Evolutionary conservation across 1,140 invertebrate species (phyloP), one percentile per base, ranked within the genome.

Genomic region (Arctopsyche grandis): DNA sequence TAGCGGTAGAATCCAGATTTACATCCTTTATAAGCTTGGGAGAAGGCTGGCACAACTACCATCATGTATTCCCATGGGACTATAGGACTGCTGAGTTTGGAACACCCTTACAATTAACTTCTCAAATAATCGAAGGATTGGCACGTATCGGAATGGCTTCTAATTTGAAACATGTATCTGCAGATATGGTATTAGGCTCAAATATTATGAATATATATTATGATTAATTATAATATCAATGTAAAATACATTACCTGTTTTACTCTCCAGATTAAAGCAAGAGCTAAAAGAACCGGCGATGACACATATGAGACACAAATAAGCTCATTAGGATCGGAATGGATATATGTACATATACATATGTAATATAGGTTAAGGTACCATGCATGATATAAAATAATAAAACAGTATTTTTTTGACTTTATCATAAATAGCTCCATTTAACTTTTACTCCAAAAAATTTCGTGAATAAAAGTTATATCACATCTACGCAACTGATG

Each of bases 21-120:
- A 90, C 92, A 0, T 87, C 90, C 0, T 84, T 90, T 1, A 81
- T 91, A 46, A 86, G 86, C 0, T 77, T 86, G 3, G 92, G 92
- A 1, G 92, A 92, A 87, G 93, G 93, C 1, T 94, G 93, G 90
- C 93, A 95, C 85, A 95, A 95, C 85, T 96, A 94, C 85, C 94
- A 96, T 83, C 94, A 95, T 83, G 90, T 91, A 0, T 94, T 94
- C 85, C 93, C 93, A 0, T 92, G 91, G 87, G 94, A 95, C 86
- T 93, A 93, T 83, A 87, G 90, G 63, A 90, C 91, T 0, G 90
- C 91, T 24, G 93, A 94, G 83, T 87, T 85, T 43, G 88, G 84
- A 21, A 85, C 81, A 69, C 84, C 84, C 7, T 88, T 88, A 71
- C 90, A 90, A 81, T 38, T 84, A 10, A 88, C 89, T 0, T 87